Conservation (phyloP, 1,140 invertebrate genomes). For the Whitmania pigra region DNA sequence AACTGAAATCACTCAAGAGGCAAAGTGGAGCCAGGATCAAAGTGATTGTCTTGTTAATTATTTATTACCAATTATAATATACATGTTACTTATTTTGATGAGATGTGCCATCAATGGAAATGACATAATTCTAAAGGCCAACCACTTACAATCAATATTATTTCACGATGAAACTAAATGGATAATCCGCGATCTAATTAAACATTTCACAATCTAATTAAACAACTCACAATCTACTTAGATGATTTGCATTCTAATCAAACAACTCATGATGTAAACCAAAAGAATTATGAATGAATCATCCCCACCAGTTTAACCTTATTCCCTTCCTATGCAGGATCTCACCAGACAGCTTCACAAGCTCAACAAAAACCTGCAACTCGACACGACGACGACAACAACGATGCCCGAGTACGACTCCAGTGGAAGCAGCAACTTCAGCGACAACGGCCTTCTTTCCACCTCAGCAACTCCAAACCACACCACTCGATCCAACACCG, state of each 20-base stretch:
- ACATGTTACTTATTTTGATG: too few species aligned
- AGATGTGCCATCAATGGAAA: not conserved
- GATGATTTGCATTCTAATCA: too few species aligned
- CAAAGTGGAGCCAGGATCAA: not conserved
- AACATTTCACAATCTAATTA: too few species aligned
- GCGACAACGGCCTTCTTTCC: not conserved
- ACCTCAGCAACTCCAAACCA: too few species aligned
- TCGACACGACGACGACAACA: not conserved
- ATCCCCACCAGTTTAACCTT: not conserved
- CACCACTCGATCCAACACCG: too few species aligned
- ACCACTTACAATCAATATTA: too few species aligned
- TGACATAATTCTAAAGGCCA: not conserved
- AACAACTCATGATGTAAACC: not conserved
- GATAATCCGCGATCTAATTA: too few species aligned
- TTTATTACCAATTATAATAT: too few species aligned
- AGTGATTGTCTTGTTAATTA: not conserved
- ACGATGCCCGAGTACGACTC: not conserved
- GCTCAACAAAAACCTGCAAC: not conserved
- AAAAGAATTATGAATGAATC: not conserved
- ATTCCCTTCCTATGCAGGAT: not conserved
- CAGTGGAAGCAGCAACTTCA: slow-evolving; percentile 10
- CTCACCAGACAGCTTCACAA: not conserved
- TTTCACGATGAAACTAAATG: not conserved
- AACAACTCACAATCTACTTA: too few species aligned
- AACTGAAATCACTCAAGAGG: not conserved